phyloP scores from a whole-genome alignment of 2,113 vertebrate genomes.

The Uria lomvia region DNA sequence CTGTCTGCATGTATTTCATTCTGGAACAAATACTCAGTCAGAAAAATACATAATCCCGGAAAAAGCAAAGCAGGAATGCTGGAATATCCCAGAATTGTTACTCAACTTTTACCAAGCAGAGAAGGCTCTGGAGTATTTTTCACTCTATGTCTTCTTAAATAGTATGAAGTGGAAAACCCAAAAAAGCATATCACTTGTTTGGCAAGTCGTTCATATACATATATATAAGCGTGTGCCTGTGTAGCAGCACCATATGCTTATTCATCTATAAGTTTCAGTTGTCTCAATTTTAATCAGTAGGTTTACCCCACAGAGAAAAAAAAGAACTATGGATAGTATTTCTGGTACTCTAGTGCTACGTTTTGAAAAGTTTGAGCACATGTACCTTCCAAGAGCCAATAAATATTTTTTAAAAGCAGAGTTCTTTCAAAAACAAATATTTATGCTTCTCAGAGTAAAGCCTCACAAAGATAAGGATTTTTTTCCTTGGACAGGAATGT shows the following conservation, averaged over 20 bases:
- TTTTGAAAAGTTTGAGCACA: not conserved
- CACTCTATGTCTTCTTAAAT: not conserved
- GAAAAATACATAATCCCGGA: not conserved
- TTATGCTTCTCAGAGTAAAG: not conserved
- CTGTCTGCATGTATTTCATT: not conserved
- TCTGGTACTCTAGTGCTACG: not conserved
- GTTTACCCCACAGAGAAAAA: not conserved
- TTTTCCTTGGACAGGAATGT: not conserved
- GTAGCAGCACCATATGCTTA: not conserved
- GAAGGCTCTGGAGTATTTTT: not conserved
- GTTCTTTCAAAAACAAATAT: conserved; percentile 2
- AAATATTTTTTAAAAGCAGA: not conserved
- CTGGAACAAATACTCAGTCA: fast-evolving
- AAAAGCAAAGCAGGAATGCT: not conserved
- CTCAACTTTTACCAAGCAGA: not conserved
- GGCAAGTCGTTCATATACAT: not conserved
- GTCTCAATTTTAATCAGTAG: not conserved
- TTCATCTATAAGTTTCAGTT: not conserved
- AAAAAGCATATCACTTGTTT: not conserved
- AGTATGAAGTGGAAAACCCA: not conserved
- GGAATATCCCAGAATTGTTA: not conserved
- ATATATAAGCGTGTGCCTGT: not conserved
- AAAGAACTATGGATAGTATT: not conserved
- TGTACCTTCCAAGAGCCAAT: not conserved
- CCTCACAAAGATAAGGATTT: not conserved